phyloP scores from a whole-genome alignment of 2,113 vertebrate species.

The Macquaria ambigua region DNA sequence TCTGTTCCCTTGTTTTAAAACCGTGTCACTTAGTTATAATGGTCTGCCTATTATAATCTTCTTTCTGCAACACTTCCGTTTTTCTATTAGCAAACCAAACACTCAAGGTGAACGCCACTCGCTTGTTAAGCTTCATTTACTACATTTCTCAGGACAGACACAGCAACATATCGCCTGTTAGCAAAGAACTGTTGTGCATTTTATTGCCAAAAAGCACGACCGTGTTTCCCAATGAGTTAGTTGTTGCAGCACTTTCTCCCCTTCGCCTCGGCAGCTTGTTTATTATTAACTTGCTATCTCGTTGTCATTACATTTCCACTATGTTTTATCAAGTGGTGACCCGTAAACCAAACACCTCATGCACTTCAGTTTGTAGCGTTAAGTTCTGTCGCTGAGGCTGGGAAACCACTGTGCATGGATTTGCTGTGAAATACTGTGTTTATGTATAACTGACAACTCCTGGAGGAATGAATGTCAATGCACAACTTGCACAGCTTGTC shows the following conservation, averaged over 20 bases:
- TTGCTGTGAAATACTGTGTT: neutral
- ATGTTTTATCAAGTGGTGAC: conserved; percentile 30
- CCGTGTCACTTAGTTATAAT: conserved; percentile 18
- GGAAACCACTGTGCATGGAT: neutral
- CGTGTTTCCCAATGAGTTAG: conserved; percentile 3
- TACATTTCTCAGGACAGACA: conserved; percentile 21
- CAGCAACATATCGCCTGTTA: conserved; percentile 30
- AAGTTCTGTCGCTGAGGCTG: neutral
- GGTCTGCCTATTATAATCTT: neutral
- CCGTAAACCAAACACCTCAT: conserved; percentile 31
- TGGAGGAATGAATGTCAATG: conserved; percentile 15
- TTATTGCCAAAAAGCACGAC: conserved; percentile 14
- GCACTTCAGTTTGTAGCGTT: conserved; percentile 19
- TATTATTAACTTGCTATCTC: conserved; percentile 58
- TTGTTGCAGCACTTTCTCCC: conserved; percentile 55
- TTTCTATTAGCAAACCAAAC: conserved; percentile 14
- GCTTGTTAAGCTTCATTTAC: conserved; percentile 48
- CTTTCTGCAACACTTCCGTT: conserved; percentile 14
- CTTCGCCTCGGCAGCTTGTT: conserved; percentile 27
- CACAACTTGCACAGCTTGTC: conserved; percentile 29
- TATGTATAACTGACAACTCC: conserved; percentile 36
- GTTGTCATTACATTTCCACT: conserved; percentile 9
- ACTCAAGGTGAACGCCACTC: conserved; percentile 33
- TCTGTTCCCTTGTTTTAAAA: neutral
- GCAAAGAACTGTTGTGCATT: conserved; percentile 38